Base-by-base conservation (phyloP, 1,140 invertebrate species). In the Samia ricini region DNA sequence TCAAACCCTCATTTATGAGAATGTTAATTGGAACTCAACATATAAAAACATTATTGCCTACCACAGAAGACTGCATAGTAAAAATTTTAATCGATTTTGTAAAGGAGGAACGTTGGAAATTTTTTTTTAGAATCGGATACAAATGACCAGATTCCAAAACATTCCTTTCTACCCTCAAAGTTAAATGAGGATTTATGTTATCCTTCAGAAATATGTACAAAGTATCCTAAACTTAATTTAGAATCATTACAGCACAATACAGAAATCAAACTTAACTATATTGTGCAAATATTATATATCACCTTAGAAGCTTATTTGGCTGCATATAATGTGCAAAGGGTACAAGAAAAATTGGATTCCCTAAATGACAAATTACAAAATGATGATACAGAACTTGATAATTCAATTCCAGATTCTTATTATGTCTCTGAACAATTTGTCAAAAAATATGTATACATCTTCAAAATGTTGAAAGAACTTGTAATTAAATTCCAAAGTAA, bases 1-100 rank as follows among this genome's bases (percentile, higher is more conserved):
- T 89, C 60, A 64, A 84, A 65, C 85, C 85, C 55, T 57, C 63
- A 21, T 85, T 75, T 59, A 83, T 89, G 79, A 74, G 63, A 65
- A 60, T 79, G 42, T 54, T 78, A 19, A 66, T 86, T 48, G 79
- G 76, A 23, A 61, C 69, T 23, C 18, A 68, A 22, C 68, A 82
- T 56, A 60, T 77, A 12, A 55, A 81, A 51, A 69, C 36, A 18
- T 52, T 81, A 23, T 62, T 83, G 5, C 48, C 63, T 12, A 66
- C 63, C 21, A 36, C 71, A 22, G 72, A 79, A 57, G 57, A 73
- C 3, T 69, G 79, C 56, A 74, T 83, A n/a, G 69, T 81, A 18
- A 63, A 59, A 54, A 69, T 79, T 42, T 57, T 85, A 50, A 79
- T 78, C 42, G 42, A 79, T 15, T 80, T 85, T 64, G 23, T 86